phyloP scores from a whole-genome alignment of 1,140 invertebrate genomes.

The Hesperophylax magnus region DNA sequence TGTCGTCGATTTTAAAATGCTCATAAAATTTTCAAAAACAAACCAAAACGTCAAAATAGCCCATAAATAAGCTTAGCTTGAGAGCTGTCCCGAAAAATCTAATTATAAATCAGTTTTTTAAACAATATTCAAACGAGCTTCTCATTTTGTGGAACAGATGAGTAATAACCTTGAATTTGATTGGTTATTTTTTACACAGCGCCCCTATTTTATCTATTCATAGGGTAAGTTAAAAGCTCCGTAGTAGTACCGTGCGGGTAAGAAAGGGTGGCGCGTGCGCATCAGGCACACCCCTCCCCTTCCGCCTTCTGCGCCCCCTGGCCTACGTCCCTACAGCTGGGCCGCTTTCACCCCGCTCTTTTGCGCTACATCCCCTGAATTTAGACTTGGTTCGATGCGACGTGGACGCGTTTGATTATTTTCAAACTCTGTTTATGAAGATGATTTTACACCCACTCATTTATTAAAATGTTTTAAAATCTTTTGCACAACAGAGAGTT shows the following conservation, averaged over 20 bases:
- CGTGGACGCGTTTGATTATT: slow-evolving; percentile 15
- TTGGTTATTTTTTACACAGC: slow-evolving; percentile 1
- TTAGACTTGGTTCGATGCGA: slow-evolving; percentile 19
- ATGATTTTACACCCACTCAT: too few relatives aligned
- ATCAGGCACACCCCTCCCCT: neutral
- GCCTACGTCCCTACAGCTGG: slow-evolving; percentile 27
- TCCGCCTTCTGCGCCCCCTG: neutral
- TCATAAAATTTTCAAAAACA: slow-evolving; percentile 52
- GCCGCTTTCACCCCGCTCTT: slow-evolving; percentile 29
- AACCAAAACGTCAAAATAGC: slow-evolving; percentile 52
- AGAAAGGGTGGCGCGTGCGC: slow-evolving; percentile 34
- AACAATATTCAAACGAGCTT: neutral
- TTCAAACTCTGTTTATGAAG: too few relatives aligned
- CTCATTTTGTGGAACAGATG: neutral
- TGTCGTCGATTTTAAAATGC: slow-evolving; percentile 55
- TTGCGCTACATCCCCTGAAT: slow-evolving; percentile 37
- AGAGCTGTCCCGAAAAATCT: neutral
- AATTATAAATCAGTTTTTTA: neutral
- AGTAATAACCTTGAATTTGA: too few relatives aligned
- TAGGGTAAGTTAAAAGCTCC: neutral
- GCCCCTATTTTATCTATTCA: slow-evolving; percentile 10
- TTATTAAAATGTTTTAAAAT: too few relatives aligned
- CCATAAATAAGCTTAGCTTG: slow-evolving; percentile 48
- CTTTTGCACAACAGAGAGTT: too few relatives aligned
- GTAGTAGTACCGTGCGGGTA: neutral